Evolutionary conservation across 2,888 invertebrate species (phyloP), one percentile per base, ranked within the genome.

Genomic region (Asteroscopus sphinx): DNA sequence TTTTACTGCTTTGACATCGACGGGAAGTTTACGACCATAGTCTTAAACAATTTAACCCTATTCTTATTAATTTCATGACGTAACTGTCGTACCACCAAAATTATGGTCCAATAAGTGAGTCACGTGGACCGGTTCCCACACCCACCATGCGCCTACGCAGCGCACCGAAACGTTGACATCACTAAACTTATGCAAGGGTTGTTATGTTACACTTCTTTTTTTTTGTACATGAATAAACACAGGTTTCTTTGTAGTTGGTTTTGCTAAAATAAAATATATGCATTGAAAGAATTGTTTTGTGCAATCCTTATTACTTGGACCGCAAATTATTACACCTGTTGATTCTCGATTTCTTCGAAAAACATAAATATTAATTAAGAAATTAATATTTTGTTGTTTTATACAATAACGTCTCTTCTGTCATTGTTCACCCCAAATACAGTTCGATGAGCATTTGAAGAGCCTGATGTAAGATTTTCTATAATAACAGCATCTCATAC

Each of bases 41-140:
- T 35, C 37, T 45, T 16, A 36, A 48, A 58, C 41, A 42, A 57
- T 65, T 54, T 58, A 49, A 53, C 56, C 73, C 63, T 56, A 32
- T 63, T 79, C 66, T 55, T 64, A 67, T 73, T 74, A 70, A 66
- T 72, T 69, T 80, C 58, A 65, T 80, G 80, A 77, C 59, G 81
- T 78, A 79, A 81, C 64, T 73, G 68, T 73, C 67, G 68, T 74
- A 68, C 77, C 77, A 81, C 79, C 83, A 81, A 84, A 85, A 83
- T 83, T 67, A 75, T 80, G 75, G 79, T 79, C 80, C 74, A 78
- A 80, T 80, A 77, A 81, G 76, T 90, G 89, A 90, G 82, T 89
- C 89, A 88, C 75, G 61, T 79, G 75, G 78, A 90, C 90, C 89
- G 86, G 91, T 90, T 90, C 86, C 85, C 88, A 89, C 90, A 85